Conservation (phyloP, 1,140 invertebrate species). For the Eubasilissa regina region DNA sequence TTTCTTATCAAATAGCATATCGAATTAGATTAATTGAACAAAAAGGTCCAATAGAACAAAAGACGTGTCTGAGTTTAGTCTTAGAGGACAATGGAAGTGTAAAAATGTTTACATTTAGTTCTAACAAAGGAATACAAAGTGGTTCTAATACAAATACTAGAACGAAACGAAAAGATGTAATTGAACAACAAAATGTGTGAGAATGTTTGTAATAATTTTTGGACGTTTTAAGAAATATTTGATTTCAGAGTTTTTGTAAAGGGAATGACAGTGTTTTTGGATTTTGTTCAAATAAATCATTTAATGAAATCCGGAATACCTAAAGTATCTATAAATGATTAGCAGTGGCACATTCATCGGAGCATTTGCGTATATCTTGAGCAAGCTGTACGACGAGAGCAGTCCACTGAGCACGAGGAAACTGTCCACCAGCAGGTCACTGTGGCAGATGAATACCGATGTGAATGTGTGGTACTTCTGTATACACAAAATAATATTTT, state of each 20-base stretch:
- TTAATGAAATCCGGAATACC: no score
- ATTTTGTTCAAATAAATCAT: no score
- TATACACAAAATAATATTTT: not conserved
- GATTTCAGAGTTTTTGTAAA: not conserved
- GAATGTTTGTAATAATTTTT: not conserved
- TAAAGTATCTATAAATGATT: slow-evolving; percentile 52
- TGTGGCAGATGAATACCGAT: slow-evolving; percentile 71
- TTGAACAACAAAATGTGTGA: not conserved
- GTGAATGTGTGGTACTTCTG: slow-evolving; percentile 41
- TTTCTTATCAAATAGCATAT: no score
- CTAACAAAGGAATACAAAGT: no score
- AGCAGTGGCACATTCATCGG: slow-evolving; percentile 43
- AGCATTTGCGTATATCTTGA: slow-evolving; percentile 37
- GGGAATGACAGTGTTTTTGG: no score
- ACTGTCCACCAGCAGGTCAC: slow-evolving; percentile 77
- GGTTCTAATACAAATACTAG: not conserved
- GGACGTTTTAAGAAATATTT: not conserved
- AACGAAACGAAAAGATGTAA: not conserved
- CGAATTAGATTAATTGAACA: no score
- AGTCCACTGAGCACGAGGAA: slow-evolving; percentile 78
- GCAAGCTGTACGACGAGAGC: slow-evolving; percentile 26
- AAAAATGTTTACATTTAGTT: no score
- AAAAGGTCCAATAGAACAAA: no score
- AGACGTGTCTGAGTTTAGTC: no score
- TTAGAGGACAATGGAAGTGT: no score